A percentile compares a stretch with the other conserved stretches of the same genome.
phyloP scores from a whole-genome alignment of 2,888 invertebrate species.

The Celastrina argiolus region DNA sequence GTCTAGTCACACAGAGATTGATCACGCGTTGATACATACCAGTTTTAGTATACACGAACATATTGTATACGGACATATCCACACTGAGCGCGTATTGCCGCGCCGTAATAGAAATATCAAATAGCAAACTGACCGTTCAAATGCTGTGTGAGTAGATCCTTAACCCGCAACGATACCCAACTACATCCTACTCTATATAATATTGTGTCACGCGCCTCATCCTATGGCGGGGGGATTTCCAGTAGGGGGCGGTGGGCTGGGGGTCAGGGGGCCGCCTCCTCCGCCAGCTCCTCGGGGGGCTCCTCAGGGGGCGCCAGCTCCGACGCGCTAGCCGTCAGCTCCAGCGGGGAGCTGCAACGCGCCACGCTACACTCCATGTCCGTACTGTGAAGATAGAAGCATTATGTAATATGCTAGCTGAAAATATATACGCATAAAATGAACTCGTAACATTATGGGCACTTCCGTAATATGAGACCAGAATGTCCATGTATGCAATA shows the following conservation, averaged over 20 bases:
- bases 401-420: background rate
- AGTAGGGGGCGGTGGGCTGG: constrained; percentile 11
- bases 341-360: constrained; percentile 56
- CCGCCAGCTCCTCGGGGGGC: constrained; percentile 54
- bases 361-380: constrained; percentile 75
- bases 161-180: background rate
- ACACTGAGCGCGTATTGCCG: background rate
- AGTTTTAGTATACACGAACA: background rate
- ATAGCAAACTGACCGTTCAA: too few species aligned
- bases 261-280: constrained; percentile 70
- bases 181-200: background rate
- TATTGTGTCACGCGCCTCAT: background rate
- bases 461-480: too few species aligned
- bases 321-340: constrained; percentile 50
- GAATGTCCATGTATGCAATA: too few species aligned
- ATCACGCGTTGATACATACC: background rate
- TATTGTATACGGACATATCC: too few species aligned
- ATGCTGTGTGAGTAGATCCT: background rate
- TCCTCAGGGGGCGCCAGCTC: constrained; percentile 44
- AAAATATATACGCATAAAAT: too few species aligned
- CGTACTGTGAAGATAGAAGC: constrained; percentile 45
- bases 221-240: constrained; percentile 1
- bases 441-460: too few species aligned
- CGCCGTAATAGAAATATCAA: background rate
- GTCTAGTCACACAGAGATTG: background rate